These are phyloP conservation scores for Danaus plexippus DNA, from an alignment of 1,140 invertebrate genomes.

Conservation along the genomic window DNA sequence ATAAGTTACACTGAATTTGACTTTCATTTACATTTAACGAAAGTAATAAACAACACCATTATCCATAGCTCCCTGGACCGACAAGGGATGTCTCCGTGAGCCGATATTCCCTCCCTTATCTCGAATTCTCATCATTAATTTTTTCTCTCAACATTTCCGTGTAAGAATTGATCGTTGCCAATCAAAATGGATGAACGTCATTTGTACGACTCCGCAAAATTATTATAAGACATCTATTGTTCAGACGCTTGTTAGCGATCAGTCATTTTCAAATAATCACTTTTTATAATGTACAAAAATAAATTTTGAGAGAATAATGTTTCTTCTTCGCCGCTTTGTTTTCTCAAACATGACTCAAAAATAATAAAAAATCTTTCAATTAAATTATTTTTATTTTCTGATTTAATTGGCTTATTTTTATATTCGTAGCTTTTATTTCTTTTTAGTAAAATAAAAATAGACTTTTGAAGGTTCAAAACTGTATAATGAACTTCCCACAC, in stretches of 20 bases:
- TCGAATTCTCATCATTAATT: constrained; percentile 55
- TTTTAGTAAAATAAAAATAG: too few relatives aligned
- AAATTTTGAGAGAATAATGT: neutral
- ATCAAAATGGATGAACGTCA: constrained; percentile 41
- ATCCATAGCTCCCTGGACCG: constrained; percentile 11
- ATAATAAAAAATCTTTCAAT: too few relatives aligned
- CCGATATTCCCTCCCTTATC: constrained; percentile 37
- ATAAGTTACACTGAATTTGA: too few relatives aligned
- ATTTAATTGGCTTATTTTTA: too few relatives aligned
- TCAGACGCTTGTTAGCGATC: constrained; percentile 7
- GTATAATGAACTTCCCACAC: too few relatives aligned
- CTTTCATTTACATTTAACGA: too few relatives aligned
- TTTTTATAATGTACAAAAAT: constrained; percentile 9
- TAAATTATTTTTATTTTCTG: too few relatives aligned
- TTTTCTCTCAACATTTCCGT: constrained; percentile 45
- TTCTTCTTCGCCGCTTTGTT: neutral
- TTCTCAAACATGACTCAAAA: neutral
- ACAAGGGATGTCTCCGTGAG: too few relatives aligned
- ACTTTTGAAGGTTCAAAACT: too few relatives aligned
- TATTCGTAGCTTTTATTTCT: too few relatives aligned
- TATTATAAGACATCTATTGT: constrained; percentile 8
- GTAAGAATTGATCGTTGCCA: constrained; percentile 45
- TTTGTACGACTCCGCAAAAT: constrained; percentile 28
- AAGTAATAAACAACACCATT: constrained; percentile 31
- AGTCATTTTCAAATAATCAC: constrained; percentile 10